These are phyloP conservation scores for Micrastur ruficollis DNA, from an alignment of 2,797 vertebrate genomes.

Conservation along the genomic window DNA sequence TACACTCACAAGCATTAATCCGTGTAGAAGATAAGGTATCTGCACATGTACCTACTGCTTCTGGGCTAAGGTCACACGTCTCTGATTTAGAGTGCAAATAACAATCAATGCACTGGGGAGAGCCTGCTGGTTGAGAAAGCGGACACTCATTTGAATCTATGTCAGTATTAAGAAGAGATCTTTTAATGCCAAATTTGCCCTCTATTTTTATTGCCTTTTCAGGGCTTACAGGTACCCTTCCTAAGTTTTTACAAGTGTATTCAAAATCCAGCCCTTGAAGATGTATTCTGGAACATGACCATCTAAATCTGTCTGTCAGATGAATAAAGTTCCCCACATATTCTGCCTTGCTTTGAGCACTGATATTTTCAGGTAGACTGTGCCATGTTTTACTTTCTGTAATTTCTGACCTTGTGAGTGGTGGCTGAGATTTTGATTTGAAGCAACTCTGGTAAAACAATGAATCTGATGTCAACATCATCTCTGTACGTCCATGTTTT, in stretches of 20 bases:
- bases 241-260: background rate
- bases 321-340: background rate
- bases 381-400: slow-evolving; percentile 35
- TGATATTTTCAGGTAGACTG: slow-evolving; percentile 66
- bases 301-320: slow-evolving; percentile 15
- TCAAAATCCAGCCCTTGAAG: slow-evolving; percentile 32
- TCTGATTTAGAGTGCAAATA: background rate
- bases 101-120: background rate
- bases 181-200: background rate
- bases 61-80: background rate
- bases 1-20: background rate
- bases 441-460: background rate
- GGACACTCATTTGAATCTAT: background rate
- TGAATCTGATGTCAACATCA: background rate
- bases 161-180: background rate
- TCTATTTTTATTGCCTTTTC: background rate
- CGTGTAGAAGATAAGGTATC: background rate
- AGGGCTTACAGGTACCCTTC: background rate
- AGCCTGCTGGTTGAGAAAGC: background rate
- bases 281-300: slow-evolving; percentile 49
- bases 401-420: background rate
- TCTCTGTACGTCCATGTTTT: background rate
- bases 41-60: background rate
- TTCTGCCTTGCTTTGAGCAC: background rate
- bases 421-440: background rate